Conservation (phyloP, 1,140 invertebrate genomes). For the Aethina tumida region DNA sequence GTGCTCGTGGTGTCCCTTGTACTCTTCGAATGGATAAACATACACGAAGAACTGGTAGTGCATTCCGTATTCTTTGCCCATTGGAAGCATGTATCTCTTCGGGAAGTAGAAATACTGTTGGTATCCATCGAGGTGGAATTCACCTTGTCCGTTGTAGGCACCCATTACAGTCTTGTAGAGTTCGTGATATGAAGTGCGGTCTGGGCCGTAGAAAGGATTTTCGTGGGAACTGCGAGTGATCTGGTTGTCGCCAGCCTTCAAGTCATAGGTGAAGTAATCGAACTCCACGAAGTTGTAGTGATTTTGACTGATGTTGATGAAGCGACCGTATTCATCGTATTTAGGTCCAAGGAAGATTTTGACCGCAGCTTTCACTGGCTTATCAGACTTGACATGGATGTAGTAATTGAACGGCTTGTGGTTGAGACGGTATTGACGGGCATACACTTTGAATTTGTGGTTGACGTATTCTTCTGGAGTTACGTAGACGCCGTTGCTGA, state of each 20-base stretch:
- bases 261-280: slow-evolving; percentile 55
- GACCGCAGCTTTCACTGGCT: slow-evolving; percentile 42
- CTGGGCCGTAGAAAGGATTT: slow-evolving; percentile 49
- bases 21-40: slow-evolving; percentile 41
- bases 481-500: slow-evolving; percentile 49
- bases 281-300: slow-evolving; percentile 51
- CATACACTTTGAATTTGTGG: slow-evolving; percentile 20
- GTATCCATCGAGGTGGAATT: slow-evolving; percentile 40
- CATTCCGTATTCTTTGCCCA: slow-evolving; percentile 52
- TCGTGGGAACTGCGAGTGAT: slow-evolving; percentile 56
- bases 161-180: slow-evolving; percentile 47
- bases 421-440: slow-evolving; percentile 41
- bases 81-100: slow-evolving; percentile 49
- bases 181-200: slow-evolving; percentile 49
- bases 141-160: slow-evolving; percentile 37
- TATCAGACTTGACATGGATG: slow-evolving; percentile 46
- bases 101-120: slow-evolving; percentile 51
- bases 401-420: slow-evolving; percentile 56
- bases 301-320: slow-evolving; percentile 32
- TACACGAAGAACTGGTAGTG: slow-evolving; percentile 54
- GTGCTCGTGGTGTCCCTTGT: slow-evolving; percentile 9
- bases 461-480: slow-evolving; percentile 23
- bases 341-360: slow-evolving; percentile 62
- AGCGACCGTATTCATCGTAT: slow-evolving; percentile 45
- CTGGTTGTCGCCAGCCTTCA: slow-evolving; percentile 53